Percentiles rank a stretch among this genome's conserved stretches.
Evolutionary conservation across 2,113 vertebrate species (phyloP).

Genomic region (Nibea albiflora): DNA sequence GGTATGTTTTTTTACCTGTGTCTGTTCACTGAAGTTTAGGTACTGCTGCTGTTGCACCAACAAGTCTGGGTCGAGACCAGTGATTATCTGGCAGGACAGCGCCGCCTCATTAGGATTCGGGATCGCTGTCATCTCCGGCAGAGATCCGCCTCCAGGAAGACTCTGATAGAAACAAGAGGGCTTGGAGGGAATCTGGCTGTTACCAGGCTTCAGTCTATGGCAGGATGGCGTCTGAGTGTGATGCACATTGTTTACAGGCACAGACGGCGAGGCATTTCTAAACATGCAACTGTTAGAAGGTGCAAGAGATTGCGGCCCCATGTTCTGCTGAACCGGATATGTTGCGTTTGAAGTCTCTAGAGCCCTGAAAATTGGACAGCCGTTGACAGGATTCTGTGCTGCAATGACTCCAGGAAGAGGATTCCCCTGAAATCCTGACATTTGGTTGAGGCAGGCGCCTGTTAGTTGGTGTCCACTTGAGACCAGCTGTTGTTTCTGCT

Average conservation of each 20-base stretch:
- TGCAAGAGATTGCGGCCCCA: neutral
- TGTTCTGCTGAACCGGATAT: constrained; percentile 39
- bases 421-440: constrained; percentile 8
- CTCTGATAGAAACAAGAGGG: constrained; percentile 63
- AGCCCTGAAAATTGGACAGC: constrained; percentile 26
- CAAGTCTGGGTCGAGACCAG: constrained; percentile 42
- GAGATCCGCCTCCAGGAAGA: fast-evolving
- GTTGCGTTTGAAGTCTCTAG: constrained; percentile 27
- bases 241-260: constrained; percentile 1
- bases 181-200: constrained; percentile 48
- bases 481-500: constrained; percentile 27
- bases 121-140: constrained; percentile 19
- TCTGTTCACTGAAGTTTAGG: constrained; percentile 69
- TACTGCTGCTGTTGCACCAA: constrained; percentile 45
- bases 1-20: constrained; percentile 68
- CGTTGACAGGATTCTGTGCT: constrained; percentile 15
- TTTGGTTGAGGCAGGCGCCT: constrained; percentile 7
- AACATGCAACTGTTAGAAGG: constrained; percentile 64
- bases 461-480: constrained; percentile 40
- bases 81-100: constrained; percentile 26
- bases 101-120: constrained; percentile 44
- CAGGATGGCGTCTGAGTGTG: constrained; percentile 27
- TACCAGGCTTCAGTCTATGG: constrained; percentile 30
- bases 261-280: neutral
- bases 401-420: neutral